These are phyloP conservation scores for Ladona fulva DNA, from an alignment of 1,140 invertebrate species.

Conservation along the genomic window DNA sequence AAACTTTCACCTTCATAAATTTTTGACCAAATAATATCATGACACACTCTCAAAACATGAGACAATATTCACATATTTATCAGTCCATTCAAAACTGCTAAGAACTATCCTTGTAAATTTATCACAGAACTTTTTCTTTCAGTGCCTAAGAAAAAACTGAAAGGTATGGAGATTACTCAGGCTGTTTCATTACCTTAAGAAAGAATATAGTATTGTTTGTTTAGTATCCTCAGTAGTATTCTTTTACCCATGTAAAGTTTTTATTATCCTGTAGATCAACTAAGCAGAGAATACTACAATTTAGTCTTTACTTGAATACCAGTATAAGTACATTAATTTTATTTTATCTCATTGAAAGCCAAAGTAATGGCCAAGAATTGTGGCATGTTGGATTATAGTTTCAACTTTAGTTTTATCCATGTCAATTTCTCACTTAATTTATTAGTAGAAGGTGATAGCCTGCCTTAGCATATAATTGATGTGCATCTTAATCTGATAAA, in stretches of 20 bases:
- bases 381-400: constrained; percentile 1
- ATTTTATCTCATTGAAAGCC: not conserved
- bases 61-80: not conserved
- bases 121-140: constrained; percentile 46
- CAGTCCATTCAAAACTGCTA: constrained; percentile 10
- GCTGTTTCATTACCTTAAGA: not conserved
- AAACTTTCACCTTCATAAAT: constrained; percentile 8
- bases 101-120: constrained; percentile 14
- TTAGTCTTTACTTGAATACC: not conserved
- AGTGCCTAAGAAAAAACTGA: constrained; percentile 63
- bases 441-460: not conserved
- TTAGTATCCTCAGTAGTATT: not conserved
- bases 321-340: not conserved
- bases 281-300: constrained; percentile 1
- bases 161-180: constrained; percentile 43
- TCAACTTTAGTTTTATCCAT: not conserved
- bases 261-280: not conserved
- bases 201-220: not conserved
- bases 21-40: not conserved
- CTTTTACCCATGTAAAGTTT: not conserved
- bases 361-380: not conserved
- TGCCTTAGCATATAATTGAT: not conserved
- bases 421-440: not conserved
- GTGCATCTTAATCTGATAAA: not conserved
- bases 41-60: not conserved